Conservation (phyloP, 2,888 invertebrate species). For the Tipula vernalis region DNA sequence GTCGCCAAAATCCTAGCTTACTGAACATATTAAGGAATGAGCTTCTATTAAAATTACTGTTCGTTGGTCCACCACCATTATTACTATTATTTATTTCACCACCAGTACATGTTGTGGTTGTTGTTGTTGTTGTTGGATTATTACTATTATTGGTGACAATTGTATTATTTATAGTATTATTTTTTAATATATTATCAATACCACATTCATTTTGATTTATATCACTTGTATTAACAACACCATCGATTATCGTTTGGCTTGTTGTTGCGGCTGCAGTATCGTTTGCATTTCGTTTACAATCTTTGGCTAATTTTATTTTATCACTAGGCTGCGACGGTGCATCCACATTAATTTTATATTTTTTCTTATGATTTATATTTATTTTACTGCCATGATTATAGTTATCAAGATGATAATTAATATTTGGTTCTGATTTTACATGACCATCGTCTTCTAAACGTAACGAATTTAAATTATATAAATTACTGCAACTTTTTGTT, state of each 20-base stretch:
- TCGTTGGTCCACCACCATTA: conserved; percentile 6
- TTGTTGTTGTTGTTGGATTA: not conserved
- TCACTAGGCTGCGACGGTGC: not conserved
- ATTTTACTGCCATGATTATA: not conserved
- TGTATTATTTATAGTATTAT: conserved; percentile 14
- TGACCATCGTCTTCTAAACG: conserved; percentile 18
- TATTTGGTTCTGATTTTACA: conserved; percentile 21
- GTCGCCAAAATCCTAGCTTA: conserved; percentile 25
- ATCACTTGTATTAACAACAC: not conserved
- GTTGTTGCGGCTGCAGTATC: not conserved
- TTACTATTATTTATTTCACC: not conserved
- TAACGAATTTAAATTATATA: conserved; percentile 16
- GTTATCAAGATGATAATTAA: conserved; percentile 17
- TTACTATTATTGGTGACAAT: not conserved
- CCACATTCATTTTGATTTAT: not conserved
- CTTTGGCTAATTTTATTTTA: not conserved
- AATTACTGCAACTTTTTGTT: conserved; percentile 16
- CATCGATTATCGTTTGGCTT: not conserved
- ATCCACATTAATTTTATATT: not conserved
- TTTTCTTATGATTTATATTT: conserved; percentile 6
- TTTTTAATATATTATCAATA: not conserved
- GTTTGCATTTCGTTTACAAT: conserved; percentile 5
- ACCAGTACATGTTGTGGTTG: conserved; percentile 13
- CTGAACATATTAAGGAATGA: conserved; percentile 25
- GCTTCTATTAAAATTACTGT: conserved; percentile 19